Conservation (phyloP, 2,888 invertebrate genomes). For the Atrina japonica region DNA sequence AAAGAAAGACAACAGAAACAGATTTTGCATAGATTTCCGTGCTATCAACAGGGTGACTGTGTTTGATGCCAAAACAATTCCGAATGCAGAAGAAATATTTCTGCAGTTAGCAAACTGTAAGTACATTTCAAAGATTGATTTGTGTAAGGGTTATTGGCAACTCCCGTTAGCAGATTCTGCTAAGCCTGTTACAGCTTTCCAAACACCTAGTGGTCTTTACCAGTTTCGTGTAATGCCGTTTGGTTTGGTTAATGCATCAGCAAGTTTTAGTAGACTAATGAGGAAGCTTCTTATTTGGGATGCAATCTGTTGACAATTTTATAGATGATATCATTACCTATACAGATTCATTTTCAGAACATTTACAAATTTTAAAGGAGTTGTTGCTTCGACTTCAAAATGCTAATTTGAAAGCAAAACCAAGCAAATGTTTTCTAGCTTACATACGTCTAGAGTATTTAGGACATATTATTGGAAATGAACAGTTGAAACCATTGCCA, state of each 20-base stretch:
- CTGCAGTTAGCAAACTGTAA: conserved; percentile 36
- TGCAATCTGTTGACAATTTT: conserved; percentile 41
- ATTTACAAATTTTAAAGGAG: conserved; percentile 35
- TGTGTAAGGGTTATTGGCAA: conserved; percentile 59
- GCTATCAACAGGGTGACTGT: conserved; percentile 47
- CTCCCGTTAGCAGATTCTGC: conserved; percentile 35
- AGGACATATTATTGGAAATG: too few relatives aligned
- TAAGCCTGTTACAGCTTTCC: conserved; percentile 48
- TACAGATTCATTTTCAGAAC: conserved; percentile 44
- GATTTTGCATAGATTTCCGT: conserved; percentile 57
- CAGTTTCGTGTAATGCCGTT: conserved; percentile 46
- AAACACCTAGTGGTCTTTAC: conserved; percentile 41
- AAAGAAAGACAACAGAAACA: conserved; percentile 46
- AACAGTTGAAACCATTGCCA: too few relatives aligned
- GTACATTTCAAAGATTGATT: conserved; percentile 50
- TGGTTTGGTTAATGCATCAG: conserved; percentile 42
- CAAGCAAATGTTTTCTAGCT: too few relatives aligned
- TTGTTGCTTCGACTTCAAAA: conserved; percentile 35
- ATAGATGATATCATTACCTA: conserved; percentile 47
- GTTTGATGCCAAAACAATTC: conserved; percentile 59
- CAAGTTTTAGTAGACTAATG: conserved; percentile 46
- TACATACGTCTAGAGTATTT: too few relatives aligned
- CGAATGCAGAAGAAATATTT: conserved; percentile 54
- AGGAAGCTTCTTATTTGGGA: conserved; percentile 39
- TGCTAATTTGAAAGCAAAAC: conserved; percentile 38